Base-by-base conservation (phyloP, 1,140 invertebrate genomes). In the Planococcus citri region DNA sequence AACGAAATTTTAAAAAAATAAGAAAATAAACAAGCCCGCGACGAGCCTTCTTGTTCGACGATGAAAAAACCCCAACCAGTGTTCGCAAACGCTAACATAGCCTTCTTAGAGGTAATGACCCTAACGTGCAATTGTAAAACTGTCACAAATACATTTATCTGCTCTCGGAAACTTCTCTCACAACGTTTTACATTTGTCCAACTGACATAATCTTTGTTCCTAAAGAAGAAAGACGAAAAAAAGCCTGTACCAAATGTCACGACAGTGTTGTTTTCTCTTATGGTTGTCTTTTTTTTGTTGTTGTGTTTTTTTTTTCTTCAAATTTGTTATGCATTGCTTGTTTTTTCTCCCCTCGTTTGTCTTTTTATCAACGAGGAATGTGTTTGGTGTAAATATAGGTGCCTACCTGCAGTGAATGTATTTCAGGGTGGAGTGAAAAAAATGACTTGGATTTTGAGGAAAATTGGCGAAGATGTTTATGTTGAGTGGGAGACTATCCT, bases 161-260 rank as follows among this genome's bases (percentile, higher is more conserved):
- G 4, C 4, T 33, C 29, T 51, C 41, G 12, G 41, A 51, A 14
- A 51, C 17, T 51, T 51, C 41, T 51, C 12, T 51, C 17, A 51
- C 41, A n/a, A 51, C 41, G n/a, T 51, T 51, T 51, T 51, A 51
- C 41, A 51, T 51, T 51, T 51, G 41, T 51, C n/a, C 41, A 51
- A 51, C 41, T 51, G 41, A 51, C 41, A 51, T 17, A 51, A 51
- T 51, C 41, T 51, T 51, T 51, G 41, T 51, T 51, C 41, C 41
- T 9, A 51, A 51, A 51, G 17, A 51, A 51, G n/a, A n/a, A n/a
- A n/a, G n/a, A n/a, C n/a, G n/a, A n/a, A n/a, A n/a, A n/a, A n/a
- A n/a, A n/a, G n/a, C n/a, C n/a, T n/a, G n/a, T 51, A 51, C 41
- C 41, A 20, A 51, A 20, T 51, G 41, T 51, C 41, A 51, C 41